Evolutionary conservation across 1,140 invertebrate genomes (phyloP).

Genomic region (Littorina saxatilis): DNA sequence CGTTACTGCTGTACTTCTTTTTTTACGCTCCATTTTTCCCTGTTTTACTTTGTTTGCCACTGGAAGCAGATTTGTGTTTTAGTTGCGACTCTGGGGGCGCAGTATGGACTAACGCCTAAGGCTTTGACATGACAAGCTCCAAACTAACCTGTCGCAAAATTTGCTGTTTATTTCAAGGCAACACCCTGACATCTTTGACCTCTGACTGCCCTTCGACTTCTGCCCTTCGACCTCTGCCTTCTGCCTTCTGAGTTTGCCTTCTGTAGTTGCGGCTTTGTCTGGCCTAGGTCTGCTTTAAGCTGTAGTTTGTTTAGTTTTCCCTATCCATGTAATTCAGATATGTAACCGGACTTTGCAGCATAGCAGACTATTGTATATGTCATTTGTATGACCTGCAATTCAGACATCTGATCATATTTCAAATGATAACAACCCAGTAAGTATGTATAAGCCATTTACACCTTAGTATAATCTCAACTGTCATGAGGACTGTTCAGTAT

Average conservation of each 20-base stretch:
- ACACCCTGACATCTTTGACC: constrained; percentile 19
- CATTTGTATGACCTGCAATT: too few relatives aligned
- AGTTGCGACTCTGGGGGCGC: constrained; percentile 5
- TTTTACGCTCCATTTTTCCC: neutral
- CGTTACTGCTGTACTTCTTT: neutral
- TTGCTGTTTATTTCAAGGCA: neutral
- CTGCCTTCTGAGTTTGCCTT: constrained; percentile 4
- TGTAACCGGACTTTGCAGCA: too few relatives aligned
- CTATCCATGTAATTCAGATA: too few relatives aligned
- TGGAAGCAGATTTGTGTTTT: constrained; percentile 1
- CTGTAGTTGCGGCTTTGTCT: constrained; percentile 5
- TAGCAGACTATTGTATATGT: too few relatives aligned
- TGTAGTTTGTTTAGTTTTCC: too few relatives aligned
- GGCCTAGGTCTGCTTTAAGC: neutral
- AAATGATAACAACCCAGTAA: too few relatives aligned
- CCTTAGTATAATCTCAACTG: too few relatives aligned
- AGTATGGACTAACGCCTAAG: constrained; percentile 22
- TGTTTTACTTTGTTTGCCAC: constrained; percentile 17
- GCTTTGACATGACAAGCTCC: constrained; percentile 1
- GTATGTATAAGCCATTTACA: too few relatives aligned
- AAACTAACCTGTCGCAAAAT: constrained; percentile 26
- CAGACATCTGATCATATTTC: too few relatives aligned
- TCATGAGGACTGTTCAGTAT: too few relatives aligned
- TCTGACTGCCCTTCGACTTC: constrained; percentile 20
- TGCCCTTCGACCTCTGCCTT: constrained; percentile 19